A percentile compares a stretch with the other conserved stretches of the same genome.
phyloP scores from a whole-genome alignment of 1,140 invertebrate species.

The Drosophila erecta region DNA sequence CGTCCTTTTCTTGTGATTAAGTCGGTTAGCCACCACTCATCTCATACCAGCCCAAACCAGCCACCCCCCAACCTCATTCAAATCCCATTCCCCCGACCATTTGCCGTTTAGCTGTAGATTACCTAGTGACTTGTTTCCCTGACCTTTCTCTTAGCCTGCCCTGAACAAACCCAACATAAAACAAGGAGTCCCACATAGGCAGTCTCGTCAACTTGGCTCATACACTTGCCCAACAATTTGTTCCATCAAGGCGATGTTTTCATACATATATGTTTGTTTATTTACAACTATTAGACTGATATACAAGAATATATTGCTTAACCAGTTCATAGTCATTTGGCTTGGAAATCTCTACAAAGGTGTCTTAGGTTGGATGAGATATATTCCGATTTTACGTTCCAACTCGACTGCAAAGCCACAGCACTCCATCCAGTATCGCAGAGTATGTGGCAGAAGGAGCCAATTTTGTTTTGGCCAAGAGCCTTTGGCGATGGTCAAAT shows the following conservation, averaged over 20 bases:
- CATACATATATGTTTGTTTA: no score
- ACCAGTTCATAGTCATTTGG: no score
- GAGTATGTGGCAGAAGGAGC: not conserved
- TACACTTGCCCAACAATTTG: not conserved
- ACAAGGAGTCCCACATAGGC: not conserved
- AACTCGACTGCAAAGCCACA: not conserved
- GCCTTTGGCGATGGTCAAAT: slow-evolving; percentile 40
- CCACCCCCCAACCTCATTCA: not conserved
- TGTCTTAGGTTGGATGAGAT: not conserved
- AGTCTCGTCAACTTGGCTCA: not conserved
- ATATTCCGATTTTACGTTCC: no score
- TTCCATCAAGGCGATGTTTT: not conserved
- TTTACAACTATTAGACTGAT: no score
- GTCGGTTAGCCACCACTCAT: slow-evolving; percentile 45
- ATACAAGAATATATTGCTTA: no score
- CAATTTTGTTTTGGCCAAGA: slow-evolving; percentile 52
- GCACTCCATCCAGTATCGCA: not conserved
- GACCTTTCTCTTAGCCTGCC: slow-evolving; percentile 46
- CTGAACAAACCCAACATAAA: slow-evolving; percentile 30
- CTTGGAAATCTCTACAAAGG: no score
- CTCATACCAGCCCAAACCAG: not conserved
- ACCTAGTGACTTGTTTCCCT: slow-evolving; percentile 57
- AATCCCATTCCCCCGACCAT: not conserved
- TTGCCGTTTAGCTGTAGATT: slow-evolving; percentile 54
- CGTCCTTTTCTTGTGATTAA: slow-evolving; percentile 81